A percentile compares a stretch with the other conserved stretches of the same genome.
phyloP scores from a whole-genome alignment of 1,140 invertebrate genomes.

The Sycophaga agraensis region DNA sequence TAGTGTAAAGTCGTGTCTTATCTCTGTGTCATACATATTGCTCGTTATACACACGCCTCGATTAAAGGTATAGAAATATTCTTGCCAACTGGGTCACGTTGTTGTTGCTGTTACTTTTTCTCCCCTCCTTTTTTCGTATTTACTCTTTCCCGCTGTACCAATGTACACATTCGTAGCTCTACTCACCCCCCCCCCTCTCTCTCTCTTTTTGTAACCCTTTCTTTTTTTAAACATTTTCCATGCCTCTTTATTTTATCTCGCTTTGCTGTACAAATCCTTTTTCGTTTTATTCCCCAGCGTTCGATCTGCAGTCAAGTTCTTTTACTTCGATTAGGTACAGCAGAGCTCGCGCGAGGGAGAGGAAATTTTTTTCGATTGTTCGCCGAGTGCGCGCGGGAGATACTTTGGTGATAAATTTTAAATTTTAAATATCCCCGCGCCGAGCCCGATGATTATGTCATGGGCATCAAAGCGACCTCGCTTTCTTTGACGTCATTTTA shows the following conservation, averaged over 20 bases:
- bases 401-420: too few relatives aligned
- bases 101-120: conserved; percentile 2
- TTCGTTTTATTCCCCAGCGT: background rate
- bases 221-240: background rate
- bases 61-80: conserved; percentile 32
- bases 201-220: background rate
- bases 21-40: conserved; percentile 13
- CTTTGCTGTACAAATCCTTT: background rate
- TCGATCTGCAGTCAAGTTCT: conserved; percentile 10
- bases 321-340: too few relatives aligned
- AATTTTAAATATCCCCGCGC: too few relatives aligned
- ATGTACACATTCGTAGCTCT: background rate
- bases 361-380: background rate
- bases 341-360: background rate
- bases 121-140: background rate
- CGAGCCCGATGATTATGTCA: too few relatives aligned
- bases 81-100: conserved; percentile 28
- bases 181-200: too few relatives aligned
- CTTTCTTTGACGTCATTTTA: too few relatives aligned
- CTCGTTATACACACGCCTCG: conserved; percentile 6
- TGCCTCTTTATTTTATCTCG: background rate
- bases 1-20: conserved; percentile 18
- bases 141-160: background rate
- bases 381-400: too few relatives aligned
- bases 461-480: too few relatives aligned